phyloP scores from a whole-genome alignment of 2,113 vertebrate genomes.

The Jacana jacana region DNA sequence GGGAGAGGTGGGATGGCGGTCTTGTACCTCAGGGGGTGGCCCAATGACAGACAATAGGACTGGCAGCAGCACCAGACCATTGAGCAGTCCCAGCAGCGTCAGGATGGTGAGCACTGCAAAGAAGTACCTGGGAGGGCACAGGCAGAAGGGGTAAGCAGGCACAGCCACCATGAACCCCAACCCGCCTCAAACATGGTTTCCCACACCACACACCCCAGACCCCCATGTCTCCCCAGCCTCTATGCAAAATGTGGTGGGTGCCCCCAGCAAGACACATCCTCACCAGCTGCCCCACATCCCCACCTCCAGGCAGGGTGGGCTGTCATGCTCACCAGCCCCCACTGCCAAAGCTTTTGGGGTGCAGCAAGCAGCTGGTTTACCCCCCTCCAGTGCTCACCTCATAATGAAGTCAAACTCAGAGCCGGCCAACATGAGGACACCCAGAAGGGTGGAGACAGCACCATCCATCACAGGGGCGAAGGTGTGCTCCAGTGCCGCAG shows the following conservation, averaged over 20 bases:
- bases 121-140: slow-evolving; percentile 82
- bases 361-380: background rate
- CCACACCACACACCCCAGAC: background rate
- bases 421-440: slow-evolving; percentile 81
- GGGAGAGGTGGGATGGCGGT: background rate
- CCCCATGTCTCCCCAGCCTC: background rate
- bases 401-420: slow-evolving; percentile 84
- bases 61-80: slow-evolving; percentile 91
- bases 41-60: slow-evolving; percentile 93
- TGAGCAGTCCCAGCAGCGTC: slow-evolving; percentile 91
- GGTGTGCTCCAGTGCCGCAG: slow-evolving; percentile 75
- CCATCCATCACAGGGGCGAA: slow-evolving; percentile 80
- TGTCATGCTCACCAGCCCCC: background rate
- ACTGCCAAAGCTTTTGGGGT: background rate
- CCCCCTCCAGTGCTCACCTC: slow-evolving; percentile 50
- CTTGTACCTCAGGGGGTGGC: slow-evolving; percentile 87
- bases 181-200: background rate
- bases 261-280: background rate
- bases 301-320: fast-evolving
- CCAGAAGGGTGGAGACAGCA: slow-evolving; percentile 80
- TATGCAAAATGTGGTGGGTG: background rate
- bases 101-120: slow-evolving; percentile 93
- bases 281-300: background rate
- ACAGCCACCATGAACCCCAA: background rate
- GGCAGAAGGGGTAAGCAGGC: background rate